Evolutionary conservation across 2,113 vertebrate genomes (phyloP).

Genomic region (Corydoras maculifer): DNA sequence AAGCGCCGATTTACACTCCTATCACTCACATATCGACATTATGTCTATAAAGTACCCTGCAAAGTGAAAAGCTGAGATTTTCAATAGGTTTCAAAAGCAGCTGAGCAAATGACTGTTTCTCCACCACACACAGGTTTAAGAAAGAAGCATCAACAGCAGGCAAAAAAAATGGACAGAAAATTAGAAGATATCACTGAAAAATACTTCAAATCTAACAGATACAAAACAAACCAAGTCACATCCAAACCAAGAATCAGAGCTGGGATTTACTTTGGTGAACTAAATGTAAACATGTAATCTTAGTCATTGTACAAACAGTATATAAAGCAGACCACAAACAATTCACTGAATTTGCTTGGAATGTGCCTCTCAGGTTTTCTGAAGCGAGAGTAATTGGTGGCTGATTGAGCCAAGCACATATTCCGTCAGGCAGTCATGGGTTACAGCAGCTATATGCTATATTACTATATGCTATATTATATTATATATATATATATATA

Average conservation of each 20-base stretch:
- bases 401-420: background rate
- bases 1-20: too few relatives aligned
- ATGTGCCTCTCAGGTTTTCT: background rate
- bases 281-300: too few relatives aligned
- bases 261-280: background rate
- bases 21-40: too few relatives aligned
- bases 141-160: background rate
- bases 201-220: background rate
- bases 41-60: background rate
- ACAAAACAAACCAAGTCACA: background rate
- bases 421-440: too few relatives aligned
- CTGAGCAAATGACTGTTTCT: conserved; percentile 3
- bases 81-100: conserved; percentile 18
- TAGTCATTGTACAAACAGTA: too few relatives aligned
- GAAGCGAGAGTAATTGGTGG: background rate
- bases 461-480: background rate
- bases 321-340: too few relatives aligned
- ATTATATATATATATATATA: background rate
- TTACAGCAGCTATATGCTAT: background rate
- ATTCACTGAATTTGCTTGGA: background rate
- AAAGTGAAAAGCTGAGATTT: conserved; percentile 1
- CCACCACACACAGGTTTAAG: conserved; percentile 5
- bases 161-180: background rate
- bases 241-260: background rate
- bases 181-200: background rate